Evolutionary conservation across 2,113 vertebrate genomes (phyloP).

Genomic region (Casuarius casuarius): DNA sequence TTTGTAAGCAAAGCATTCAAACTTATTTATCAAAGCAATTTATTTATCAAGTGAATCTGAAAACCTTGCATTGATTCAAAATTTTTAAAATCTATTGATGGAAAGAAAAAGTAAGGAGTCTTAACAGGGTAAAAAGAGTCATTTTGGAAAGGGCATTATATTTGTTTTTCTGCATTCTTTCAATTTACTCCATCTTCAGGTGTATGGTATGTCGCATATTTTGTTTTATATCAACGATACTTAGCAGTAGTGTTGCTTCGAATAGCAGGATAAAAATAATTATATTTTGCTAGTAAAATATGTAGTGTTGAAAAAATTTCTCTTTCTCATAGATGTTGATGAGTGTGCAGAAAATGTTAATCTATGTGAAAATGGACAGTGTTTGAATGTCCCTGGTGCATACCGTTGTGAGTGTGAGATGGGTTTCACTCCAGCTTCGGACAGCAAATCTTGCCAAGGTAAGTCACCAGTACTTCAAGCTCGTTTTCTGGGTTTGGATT

Average conservation of each 20-base stretch:
- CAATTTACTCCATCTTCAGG: not conserved
- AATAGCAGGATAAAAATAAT: not conserved
- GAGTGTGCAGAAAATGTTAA: conserved; percentile 84
- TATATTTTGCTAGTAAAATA: not conserved
- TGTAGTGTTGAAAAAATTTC: not conserved
- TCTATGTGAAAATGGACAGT: conserved; percentile 86
- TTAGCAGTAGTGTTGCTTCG: not conserved
- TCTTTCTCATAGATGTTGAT: conserved; percentile 79
- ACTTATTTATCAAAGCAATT: not conserved
- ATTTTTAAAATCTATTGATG: not conserved
- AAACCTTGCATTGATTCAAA: not conserved
- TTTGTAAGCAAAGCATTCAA: not conserved
- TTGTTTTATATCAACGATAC: not conserved
- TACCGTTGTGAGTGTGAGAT: conserved; percentile 89
- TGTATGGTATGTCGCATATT: not conserved
- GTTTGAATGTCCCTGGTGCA: conserved; percentile 81
- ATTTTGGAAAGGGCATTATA: not conserved
- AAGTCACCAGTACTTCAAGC: not conserved
- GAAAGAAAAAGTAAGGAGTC: not conserved
- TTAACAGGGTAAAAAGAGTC: not conserved
- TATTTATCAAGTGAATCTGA: not conserved
- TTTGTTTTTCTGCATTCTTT: not conserved
- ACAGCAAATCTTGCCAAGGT: conserved; percentile 87
- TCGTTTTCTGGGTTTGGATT: conserved; percentile 7
- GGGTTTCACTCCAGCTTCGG: conserved; percentile 81